Evolutionary conservation across 2,113 vertebrate genomes (phyloP).

Genomic region (Carlito syrichta): DNA sequence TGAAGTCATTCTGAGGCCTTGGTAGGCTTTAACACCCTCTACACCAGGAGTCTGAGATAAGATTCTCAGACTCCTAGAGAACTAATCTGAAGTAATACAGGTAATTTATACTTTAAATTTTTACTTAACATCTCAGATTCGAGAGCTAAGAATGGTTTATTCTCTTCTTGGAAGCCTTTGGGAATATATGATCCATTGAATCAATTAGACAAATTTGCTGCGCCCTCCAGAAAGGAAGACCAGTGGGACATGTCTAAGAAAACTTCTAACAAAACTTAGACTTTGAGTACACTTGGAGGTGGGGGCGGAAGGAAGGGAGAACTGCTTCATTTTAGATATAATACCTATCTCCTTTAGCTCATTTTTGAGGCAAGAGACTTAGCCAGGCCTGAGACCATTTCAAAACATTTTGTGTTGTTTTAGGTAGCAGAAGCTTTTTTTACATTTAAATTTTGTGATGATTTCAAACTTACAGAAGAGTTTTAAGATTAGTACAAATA

Average conservation of each 20-base stretch:
- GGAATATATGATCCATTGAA: conserved; percentile 14
- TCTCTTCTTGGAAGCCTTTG: neutral
- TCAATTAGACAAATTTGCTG: conserved; percentile 40
- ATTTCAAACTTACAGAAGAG: neutral
- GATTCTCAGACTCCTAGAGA: conserved; percentile 15
- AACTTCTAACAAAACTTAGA: neutral
- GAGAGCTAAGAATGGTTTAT: neutral
- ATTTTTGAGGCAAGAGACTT: neutral
- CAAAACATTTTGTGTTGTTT: neutral
- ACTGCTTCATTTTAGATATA: neutral
- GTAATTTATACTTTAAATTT: conserved; percentile 41
- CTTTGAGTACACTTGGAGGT: neutral
- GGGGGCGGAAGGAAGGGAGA: too few relatives aligned
- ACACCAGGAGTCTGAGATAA: neutral
- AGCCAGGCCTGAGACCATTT: neutral
- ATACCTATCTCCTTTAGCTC: neutral
- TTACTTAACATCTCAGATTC: neutral
- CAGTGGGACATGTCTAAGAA: neutral
- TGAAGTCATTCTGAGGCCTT: neutral
- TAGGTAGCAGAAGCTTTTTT: neutral
- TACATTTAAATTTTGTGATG: neutral
- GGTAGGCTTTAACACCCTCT: neutral
- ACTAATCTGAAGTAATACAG: neutral
- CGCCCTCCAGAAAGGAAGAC: conserved; percentile 20
- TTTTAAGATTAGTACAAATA: neutral